phyloP scores from a whole-genome alignment of 2,888 invertebrate genomes.

The Hylaea fasciaria region DNA sequence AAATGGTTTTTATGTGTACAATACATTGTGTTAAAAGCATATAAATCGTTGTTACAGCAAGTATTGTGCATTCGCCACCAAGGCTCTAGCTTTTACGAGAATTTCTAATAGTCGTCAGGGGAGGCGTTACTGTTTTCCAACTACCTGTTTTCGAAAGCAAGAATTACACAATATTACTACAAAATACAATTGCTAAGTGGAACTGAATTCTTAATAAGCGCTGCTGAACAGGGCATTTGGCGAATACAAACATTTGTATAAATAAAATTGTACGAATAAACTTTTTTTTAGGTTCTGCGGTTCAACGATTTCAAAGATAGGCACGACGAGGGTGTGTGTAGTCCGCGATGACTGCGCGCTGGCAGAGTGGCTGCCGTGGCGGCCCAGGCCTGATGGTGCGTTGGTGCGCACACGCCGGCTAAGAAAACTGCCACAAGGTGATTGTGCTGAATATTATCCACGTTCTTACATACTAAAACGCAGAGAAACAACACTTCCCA shows the following conservation, averaged over 20 bases:
- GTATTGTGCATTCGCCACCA: background rate
- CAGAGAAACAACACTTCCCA: background rate
- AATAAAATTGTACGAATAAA: background rate
- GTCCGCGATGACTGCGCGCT: constrained; percentile 82
- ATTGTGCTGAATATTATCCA: background rate
- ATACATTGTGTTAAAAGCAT: background rate
- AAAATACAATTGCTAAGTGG: constrained; percentile 11
- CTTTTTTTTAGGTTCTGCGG: constrained; percentile 66
- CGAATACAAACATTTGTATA: background rate
- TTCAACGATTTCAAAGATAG: constrained; percentile 59
- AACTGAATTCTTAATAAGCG: constrained; percentile 17
- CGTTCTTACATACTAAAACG: background rate
- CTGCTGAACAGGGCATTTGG: background rate
- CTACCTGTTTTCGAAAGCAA: constrained; percentile 2
- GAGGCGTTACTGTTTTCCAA: constrained; percentile 3
- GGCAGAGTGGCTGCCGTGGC: constrained; percentile 86
- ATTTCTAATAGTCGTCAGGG: background rate
- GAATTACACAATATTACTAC: constrained; percentile 6
- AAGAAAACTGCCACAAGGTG: constrained; percentile 75
- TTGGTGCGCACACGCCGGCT: constrained; percentile 75
- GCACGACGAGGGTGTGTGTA: constrained; percentile 78
- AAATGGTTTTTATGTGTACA: constrained; percentile 21
- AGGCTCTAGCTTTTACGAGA: no score
- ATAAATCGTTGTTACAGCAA: background rate
- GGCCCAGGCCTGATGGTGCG: constrained; percentile 81